Conservation (phyloP, 2,113 vertebrate species). For the Polypterus senegalus region DNA sequence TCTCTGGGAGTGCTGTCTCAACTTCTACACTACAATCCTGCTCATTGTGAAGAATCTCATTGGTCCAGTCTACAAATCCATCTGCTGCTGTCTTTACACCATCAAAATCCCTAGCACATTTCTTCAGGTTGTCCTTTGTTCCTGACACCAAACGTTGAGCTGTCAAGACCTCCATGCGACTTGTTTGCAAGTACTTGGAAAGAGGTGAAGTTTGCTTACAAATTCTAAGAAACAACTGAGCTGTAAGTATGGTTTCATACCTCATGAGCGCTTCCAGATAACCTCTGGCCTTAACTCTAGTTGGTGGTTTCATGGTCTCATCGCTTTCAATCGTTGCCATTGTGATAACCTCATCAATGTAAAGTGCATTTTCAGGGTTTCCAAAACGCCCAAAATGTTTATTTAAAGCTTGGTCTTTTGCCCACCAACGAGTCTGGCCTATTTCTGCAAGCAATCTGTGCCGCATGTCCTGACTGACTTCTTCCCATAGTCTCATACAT, state of each 20-base stretch:
- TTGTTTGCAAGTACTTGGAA: slow-evolving; percentile 13
- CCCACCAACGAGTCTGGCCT: not conserved
- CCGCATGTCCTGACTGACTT: not conserved
- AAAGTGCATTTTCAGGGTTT: slow-evolving; percentile 7
- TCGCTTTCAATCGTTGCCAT: slow-evolving; percentile 12
- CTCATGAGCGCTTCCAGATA: slow-evolving; percentile 3
- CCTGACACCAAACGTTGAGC: slow-evolving; percentile 5
- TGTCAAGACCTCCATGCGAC: slow-evolving; percentile 7
- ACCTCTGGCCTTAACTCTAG: slow-evolving; percentile 4
- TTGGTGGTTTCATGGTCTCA: slow-evolving; percentile 3
- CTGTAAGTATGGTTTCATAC: slow-evolving; percentile 8
- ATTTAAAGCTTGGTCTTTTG: slow-evolving; percentile 11
- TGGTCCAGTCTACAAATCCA: slow-evolving; percentile 14
- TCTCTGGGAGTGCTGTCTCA: slow-evolving; percentile 5
- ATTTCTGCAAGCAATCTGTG: not conserved
- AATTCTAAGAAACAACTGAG: slow-evolving; percentile 7
- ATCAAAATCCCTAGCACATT: slow-evolving; percentile 11
- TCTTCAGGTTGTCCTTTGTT: slow-evolving; percentile 14
- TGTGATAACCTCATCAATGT: slow-evolving; percentile 10
- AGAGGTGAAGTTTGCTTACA: slow-evolving; percentile 7
- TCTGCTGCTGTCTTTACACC: slow-evolving; percentile 14
- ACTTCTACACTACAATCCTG: slow-evolving; percentile 5
- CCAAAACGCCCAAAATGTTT: slow-evolving; percentile 14
- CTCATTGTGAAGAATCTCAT: slow-evolving; percentile 14
- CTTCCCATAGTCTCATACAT: not conserved